Evolutionary conservation across 2,888 invertebrate genomes (phyloP), one percentile per base, ranked within the genome.

Genomic region (Pomacea canaliculata): DNA sequence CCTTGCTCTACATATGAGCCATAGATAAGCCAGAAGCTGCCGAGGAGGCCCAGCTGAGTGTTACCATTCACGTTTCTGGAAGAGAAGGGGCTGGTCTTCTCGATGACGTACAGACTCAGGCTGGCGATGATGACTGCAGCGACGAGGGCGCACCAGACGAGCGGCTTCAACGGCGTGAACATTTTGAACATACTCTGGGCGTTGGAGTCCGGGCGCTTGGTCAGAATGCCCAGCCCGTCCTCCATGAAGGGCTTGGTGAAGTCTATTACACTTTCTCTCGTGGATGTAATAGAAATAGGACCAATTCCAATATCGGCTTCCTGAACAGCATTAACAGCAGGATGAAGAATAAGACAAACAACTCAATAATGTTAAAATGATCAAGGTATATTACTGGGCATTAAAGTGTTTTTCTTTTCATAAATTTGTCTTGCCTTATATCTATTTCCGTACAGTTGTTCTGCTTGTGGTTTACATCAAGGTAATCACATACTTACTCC

Each of bases 181-280:
- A 86, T 81, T 73, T 81, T 82, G 77, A 84, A 85, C 69, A 86
- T 79, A 23, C 83, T 83, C 51, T 81, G 69, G 5, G 81, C 70
- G 60, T 84, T 81, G 3, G 77, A 79, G 59, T 80, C 77, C 13
- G 86, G 83, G 27, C 79, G 80, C 49, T 78, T 80, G 46, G 86
- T 85, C 7, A 87, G 70, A 19, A 87, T 85, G 7, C 85, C 85
- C 12, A 78, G 76, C 1, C 86, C 87, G 70, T 87, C 87, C 70
- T 86, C 85, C 76, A 83, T 82, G 71, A 79, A 85, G 0, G 86
- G 83, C 62, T 79, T 81, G 16, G 85, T 85, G 77, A 86, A 87
- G 73, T 87, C 87, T n/a, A 87, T 82, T 0, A 84, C 86, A 0
- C 62, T 48, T 27, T 81, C 81, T 46, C 87, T 74, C 16, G 79